A percentile compares a stretch with the other conserved stretches of the same genome.
These are phyloP conservation scores for Caenorhabditis sp. DNA, from an alignment of 2,888 invertebrate genomes.

Conservation along the genomic window DNA sequence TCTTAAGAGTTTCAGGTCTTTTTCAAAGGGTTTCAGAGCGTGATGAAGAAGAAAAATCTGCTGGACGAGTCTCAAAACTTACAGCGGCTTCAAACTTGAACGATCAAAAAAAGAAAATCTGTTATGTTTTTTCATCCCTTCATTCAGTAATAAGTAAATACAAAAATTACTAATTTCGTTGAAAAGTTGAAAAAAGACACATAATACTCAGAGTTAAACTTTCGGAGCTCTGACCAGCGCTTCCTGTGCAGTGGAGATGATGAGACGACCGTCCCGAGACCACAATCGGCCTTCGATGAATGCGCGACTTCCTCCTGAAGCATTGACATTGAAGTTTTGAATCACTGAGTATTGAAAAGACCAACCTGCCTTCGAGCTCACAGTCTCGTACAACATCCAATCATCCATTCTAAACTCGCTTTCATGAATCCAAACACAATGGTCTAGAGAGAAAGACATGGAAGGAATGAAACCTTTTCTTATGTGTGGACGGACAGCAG, in stretches of 20 bases:
- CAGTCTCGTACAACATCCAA: slow-evolving; percentile 79
- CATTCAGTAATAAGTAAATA: no score
- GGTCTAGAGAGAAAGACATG: slow-evolving; percentile 78
- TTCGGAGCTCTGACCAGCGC: slow-evolving; percentile 60
- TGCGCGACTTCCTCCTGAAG: slow-evolving; percentile 68
- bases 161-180: no score
- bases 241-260: slow-evolving; percentile 77
- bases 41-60: no score
- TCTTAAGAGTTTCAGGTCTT: no score
- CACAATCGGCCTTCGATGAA: slow-evolving; percentile 77
- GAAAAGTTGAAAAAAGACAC: no score
- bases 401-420: slow-evolving; percentile 75
- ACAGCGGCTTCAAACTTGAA: no score
- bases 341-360: not conserved
- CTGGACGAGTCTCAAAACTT: no score
- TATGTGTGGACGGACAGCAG: slow-evolving; percentile 75
- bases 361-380: slow-evolving; percentile 72
- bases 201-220: not conserved
- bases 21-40: no score
- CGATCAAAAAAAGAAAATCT: no score
- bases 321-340: not conserved
- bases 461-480: slow-evolving; percentile 75
- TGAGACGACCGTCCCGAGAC: slow-evolving; percentile 75
- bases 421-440: slow-evolving; percentile 77
- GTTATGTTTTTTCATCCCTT: no score